These are phyloP conservation scores for Drosophila lacteicornis DNA, from an alignment of 1,140 invertebrate genomes.

Conservation along the genomic window DNA sequence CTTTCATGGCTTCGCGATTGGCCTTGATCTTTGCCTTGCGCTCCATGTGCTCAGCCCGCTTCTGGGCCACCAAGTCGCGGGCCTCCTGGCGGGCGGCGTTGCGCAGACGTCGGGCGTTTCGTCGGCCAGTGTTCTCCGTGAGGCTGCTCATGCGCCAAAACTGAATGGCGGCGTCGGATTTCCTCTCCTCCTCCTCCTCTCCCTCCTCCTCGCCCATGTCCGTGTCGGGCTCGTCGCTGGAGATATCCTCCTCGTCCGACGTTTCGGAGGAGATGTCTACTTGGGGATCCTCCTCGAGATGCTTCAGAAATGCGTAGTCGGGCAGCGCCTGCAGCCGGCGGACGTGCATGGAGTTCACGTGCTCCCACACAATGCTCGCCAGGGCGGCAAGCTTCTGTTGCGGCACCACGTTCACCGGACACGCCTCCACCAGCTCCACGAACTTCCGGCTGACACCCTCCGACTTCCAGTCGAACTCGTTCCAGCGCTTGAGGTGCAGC, in stretches of 20 bases:
- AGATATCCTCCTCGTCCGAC: slow-evolving; percentile 36
- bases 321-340: slow-evolving; percentile 45
- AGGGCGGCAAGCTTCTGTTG: slow-evolving; percentile 27
- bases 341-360: slow-evolving; percentile 44
- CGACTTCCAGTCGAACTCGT: slow-evolving; percentile 58
- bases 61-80: slow-evolving; percentile 6
- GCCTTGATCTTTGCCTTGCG: slow-evolving; percentile 5
- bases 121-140: neutral
- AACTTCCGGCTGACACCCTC: slow-evolving; percentile 61
- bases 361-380: slow-evolving; percentile 28
- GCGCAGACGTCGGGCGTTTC: slow-evolving; percentile 13
- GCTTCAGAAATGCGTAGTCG: slow-evolving; percentile 28
- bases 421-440: slow-evolving; percentile 53
- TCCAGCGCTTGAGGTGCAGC: slow-evolving; percentile 29
- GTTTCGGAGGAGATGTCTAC: slow-evolving; percentile 33
- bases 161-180: neutral
- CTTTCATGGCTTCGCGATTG: neutral
- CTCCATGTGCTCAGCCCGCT: neutral
- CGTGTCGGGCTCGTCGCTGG: slow-evolving; percentile 40
- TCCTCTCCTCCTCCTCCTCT: slow-evolving; percentile 3
- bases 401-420: slow-evolving; percentile 21
- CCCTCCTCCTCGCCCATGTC: slow-evolving; percentile 11
- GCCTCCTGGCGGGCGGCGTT: slow-evolving; percentile 37
- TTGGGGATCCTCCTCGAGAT: slow-evolving; percentile 23
- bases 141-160: neutral